A percentile compares a stretch with the other conserved stretches of the same genome.
Evolutionary conservation across 2,797 vertebrate genomes (phyloP).

Genomic region (Euphonia xanthogaster): DNA sequence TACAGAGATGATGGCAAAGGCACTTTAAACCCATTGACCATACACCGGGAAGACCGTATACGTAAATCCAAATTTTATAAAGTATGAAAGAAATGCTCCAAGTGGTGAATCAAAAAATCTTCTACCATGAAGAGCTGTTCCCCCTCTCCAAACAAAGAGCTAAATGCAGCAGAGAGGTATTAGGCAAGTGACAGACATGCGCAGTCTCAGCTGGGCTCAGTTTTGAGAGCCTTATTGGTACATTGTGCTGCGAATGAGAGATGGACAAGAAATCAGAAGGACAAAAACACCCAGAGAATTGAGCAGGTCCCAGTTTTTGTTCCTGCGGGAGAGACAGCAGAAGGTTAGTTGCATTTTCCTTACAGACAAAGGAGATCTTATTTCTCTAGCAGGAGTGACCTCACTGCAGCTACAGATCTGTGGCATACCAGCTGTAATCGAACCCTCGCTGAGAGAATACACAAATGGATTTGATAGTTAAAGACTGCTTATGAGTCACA

Average conservation of each 20-base stretch:
- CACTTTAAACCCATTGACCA: conserved; percentile 48
- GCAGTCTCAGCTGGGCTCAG: conserved; percentile 27
- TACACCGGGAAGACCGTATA: background rate
- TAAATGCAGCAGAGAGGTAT: conserved; percentile 62
- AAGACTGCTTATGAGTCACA: conserved; percentile 62
- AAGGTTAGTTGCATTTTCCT: conserved; percentile 70
- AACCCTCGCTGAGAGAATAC: conserved; percentile 59
- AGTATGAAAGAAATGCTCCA: conserved; percentile 38
- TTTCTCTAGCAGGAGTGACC: conserved; percentile 55
- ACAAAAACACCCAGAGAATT: conserved; percentile 55
- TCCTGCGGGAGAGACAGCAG: conserved; percentile 72
- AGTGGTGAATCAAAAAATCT: conserved; percentile 36
- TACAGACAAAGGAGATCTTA: conserved; percentile 49
- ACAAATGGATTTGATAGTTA: conserved; percentile 52
- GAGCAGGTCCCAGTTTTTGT: conserved; percentile 53
- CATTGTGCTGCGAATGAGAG: conserved; percentile 35
- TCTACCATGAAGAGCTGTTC: conserved; percentile 44
- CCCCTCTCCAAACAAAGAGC: conserved; percentile 56
- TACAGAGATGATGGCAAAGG: conserved; percentile 39
- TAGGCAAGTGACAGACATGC: conserved; percentile 39
- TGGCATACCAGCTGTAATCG: conserved; percentile 43
- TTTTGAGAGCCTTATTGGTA: conserved; percentile 15
- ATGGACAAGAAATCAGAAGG: conserved; percentile 47
- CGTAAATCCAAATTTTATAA: background rate
- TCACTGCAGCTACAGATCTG: conserved; percentile 61